Evolutionary conservation across 2,888 invertebrate species (phyloP).

Genomic region (Lutraria lutraria): DNA sequence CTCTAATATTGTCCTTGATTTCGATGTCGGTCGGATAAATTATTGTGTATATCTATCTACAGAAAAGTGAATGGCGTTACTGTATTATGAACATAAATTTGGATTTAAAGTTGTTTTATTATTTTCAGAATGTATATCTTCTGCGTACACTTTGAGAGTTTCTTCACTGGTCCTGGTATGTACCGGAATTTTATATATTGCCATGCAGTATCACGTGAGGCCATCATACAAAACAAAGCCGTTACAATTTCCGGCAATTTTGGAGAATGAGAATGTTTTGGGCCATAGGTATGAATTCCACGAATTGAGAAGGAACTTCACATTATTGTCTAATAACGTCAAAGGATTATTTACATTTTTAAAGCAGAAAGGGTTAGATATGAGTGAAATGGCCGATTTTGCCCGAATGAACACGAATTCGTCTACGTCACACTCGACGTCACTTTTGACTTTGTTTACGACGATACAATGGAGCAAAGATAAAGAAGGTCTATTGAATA

Average conservation of each 20-base stretch:
- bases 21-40: too few species aligned
- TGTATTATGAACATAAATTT: too few species aligned
- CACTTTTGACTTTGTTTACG: conserved; percentile 68
- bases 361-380: not conserved
- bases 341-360: not conserved
- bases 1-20: too few species aligned
- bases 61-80: too few species aligned
- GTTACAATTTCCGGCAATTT: not conserved
- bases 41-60: too few species aligned
- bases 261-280: not conserved
- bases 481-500: conserved; percentile 50
- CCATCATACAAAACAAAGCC: not conserved
- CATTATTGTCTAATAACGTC: not conserved
- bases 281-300: not conserved
- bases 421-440: not conserved
- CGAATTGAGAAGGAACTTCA: not conserved
- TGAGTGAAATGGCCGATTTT: not conserved
- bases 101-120: too few species aligned
- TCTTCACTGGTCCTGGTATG: not conserved
- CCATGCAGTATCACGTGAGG: not conserved
- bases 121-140: not conserved
- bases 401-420: not conserved
- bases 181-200: not conserved
- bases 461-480: conserved; percentile 55
- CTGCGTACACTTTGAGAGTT: not conserved